phyloP scores from a whole-genome alignment of 1,140 invertebrate genomes.

The Neodiprion pinetum region DNA sequence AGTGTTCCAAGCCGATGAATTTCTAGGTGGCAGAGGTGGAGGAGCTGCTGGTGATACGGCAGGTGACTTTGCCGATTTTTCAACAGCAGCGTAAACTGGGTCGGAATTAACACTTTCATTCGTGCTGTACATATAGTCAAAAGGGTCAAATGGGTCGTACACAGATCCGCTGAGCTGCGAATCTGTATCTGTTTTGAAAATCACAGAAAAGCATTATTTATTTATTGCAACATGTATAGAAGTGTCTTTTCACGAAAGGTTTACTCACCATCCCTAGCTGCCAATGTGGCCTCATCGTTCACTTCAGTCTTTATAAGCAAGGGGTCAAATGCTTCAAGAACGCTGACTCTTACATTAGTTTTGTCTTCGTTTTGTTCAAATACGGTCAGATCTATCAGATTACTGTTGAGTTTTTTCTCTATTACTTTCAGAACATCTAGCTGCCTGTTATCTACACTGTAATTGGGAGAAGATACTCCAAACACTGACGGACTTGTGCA shows the following conservation, averaged over 20 bases:
- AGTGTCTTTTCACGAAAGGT: neutral
- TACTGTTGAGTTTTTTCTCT: slow-evolving; percentile 64
- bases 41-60: slow-evolving; percentile 66
- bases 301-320: slow-evolving; percentile 68
- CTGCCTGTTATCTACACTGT: slow-evolving; percentile 46
- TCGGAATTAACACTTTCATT: slow-evolving; percentile 76
- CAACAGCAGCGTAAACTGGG: slow-evolving; percentile 78
- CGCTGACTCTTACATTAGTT: slow-evolving; percentile 76
- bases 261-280: slow-evolving; percentile 43
- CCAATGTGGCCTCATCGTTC: slow-evolving; percentile 27
- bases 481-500: slow-evolving; percentile 38
- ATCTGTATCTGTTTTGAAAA: slow-evolving; percentile 44
- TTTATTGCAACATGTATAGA: neutral
- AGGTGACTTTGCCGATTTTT: slow-evolving; percentile 69
- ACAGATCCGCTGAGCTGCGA: slow-evolving; percentile 74
- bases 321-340: slow-evolving; percentile 85
- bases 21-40: slow-evolving; percentile 66
- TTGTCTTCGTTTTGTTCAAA: slow-evolving; percentile 59
- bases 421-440: slow-evolving; percentile 60
- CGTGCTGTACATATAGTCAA: slow-evolving; percentile 83
- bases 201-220: neutral
- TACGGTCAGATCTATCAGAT: slow-evolving; percentile 64
- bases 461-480: slow-evolving; percentile 26
- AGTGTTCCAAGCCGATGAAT: slow-evolving; percentile 66
- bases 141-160: slow-evolving; percentile 86